Base-by-base conservation (phyloP, 2,113 vertebrate species). In the Otolemur garnettii region DNA sequence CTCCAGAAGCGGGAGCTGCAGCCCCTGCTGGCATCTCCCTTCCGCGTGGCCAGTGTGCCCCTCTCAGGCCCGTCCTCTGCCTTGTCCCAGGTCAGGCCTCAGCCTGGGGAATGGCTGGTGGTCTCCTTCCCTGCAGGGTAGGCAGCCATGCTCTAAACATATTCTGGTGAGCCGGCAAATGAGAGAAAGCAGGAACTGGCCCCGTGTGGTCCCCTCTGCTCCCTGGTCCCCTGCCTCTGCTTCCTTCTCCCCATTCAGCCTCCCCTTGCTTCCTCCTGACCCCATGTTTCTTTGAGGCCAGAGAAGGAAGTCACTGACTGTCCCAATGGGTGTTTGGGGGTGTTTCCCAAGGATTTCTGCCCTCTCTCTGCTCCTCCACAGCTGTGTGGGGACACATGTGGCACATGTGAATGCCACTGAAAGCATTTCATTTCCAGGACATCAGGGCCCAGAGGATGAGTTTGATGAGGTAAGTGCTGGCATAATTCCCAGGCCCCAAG, bases 11-110 rank as follows among this genome's bases (percentile, higher is more conserved):
- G 26, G 64, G 8, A 50, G 28, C 26, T 2, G 28, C 35, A 28
- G 0, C 7, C 26, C 22, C 15, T 4, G 11, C 57, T 0, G 0
- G 13, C 71, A 30, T 30, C 57, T 57, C 28, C 22, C 3, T 0
- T 18, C 22, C 7, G 11, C 19, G 3, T 0, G 0, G 22, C 22
- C 38, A 3, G 81, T 12, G 6, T 18, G 28, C 69, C 42, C 14
- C 18, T 19, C 17, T 57, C 71, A 35, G 33, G 26, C 35, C 69
- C 5, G 0, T 12, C 26, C 45, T 28, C n/a, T 12, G 6, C 45
- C 24, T 78, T 14, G 26, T 38, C 64, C 15, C 35, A 4, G 24
- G 26, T 26, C 59, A 71, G 91, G 35, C 59, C 60, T 82, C 53
- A 42, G 90, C 66, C 24, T n/a, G 24, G 3, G 22, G 22, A 22